Evolutionary conservation across 2,113 vertebrate species (phyloP).

Genomic region (Campylorhamphus procurvoides): DNA sequence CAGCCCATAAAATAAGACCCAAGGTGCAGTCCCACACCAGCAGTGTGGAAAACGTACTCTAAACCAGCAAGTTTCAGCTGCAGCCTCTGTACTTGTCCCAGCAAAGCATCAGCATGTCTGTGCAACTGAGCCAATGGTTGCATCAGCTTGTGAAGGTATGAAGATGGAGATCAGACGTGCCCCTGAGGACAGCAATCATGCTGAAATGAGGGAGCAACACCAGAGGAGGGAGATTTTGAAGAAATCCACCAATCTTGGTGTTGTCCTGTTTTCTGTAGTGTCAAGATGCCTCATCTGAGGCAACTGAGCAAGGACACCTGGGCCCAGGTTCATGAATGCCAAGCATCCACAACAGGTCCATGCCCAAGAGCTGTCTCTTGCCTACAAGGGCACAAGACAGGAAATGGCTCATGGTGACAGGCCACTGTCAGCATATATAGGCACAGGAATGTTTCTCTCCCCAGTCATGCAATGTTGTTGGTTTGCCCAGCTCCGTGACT

Average conservation of each 20-base stretch:
- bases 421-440: background rate
- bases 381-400: accelerated
- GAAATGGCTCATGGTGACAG: background rate
- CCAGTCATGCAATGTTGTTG: background rate
- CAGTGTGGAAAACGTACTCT: background rate
- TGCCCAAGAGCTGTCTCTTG: background rate
- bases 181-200: background rate
- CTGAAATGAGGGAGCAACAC: background rate
- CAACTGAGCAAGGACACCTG: background rate
- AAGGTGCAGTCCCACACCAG: background rate
- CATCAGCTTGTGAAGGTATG: background rate
- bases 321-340: background rate
- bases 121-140: background rate
- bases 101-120: background rate
- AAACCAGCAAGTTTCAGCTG: background rate
- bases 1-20: background rate
- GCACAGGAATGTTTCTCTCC: background rate
- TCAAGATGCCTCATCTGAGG: background rate
- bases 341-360: background rate
- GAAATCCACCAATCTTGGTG: background rate
- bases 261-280: accelerated
- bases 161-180: background rate
- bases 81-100: background rate
- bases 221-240: background rate
- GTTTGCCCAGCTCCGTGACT: background rate